These are phyloP conservation scores for Talpa occidentalis DNA, from an alignment of 2,113 vertebrate species.

Conservation along the genomic window DNA sequence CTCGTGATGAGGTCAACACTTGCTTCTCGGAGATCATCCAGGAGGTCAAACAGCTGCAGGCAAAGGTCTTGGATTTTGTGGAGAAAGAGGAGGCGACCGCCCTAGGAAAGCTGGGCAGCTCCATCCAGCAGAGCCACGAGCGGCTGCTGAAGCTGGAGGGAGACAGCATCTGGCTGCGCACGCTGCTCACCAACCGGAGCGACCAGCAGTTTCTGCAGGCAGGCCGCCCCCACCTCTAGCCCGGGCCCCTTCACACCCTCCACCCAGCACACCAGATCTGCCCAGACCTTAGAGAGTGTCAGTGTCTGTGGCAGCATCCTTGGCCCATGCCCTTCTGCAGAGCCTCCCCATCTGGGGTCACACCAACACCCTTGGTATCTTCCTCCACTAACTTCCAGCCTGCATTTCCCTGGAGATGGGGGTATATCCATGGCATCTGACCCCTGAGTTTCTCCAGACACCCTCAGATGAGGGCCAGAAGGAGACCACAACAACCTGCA, in stretches of 20 bases:
- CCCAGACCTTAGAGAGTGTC: not conserved
- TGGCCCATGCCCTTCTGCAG: not conserved
- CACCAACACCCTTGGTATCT: not conserved
- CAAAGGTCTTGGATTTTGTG: conserved; percentile 76
- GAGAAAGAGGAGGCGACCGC: conserved; percentile 69
- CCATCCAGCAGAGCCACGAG: conserved; percentile 74
- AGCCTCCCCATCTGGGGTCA: not conserved
- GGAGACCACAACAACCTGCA: not conserved
- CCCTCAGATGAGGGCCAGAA: not conserved
- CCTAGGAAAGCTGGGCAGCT: conserved; percentile 67
- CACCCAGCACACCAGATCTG: not conserved
- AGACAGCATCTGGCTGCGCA: conserved; percentile 43
- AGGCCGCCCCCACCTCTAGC: not conserved
- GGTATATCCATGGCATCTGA: no score
- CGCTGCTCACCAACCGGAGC: conserved; percentile 31
- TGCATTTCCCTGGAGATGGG: not conserved
- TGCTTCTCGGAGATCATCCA: conserved; percentile 73
- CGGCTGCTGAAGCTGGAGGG: conserved; percentile 64
- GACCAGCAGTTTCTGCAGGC: conserved; percentile 69
- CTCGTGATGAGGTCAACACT: conserved; percentile 67
- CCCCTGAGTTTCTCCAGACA: not conserved
- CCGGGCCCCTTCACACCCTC: not conserved
- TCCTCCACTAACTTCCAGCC: not conserved
- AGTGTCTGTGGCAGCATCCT: no score
- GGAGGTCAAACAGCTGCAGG: conserved; percentile 74